These are phyloP conservation scores for Philotrypesis tridentata DNA, from an alignment of 1,140 invertebrate genomes.

Conservation along the genomic window DNA sequence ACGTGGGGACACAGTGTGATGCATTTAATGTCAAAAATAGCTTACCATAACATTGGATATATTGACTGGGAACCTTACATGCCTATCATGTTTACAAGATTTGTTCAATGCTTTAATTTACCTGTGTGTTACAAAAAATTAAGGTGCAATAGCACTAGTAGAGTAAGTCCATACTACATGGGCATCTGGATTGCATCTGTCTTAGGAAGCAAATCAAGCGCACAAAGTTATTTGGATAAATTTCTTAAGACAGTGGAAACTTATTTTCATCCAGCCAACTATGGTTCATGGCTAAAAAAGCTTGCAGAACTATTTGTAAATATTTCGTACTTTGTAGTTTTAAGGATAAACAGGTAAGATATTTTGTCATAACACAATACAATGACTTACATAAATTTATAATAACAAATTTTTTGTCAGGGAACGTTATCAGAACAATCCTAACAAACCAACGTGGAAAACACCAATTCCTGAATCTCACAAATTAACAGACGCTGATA, in stretches of 20 bases:
- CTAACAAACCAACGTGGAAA: constrained; percentile 78
- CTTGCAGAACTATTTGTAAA: constrained; percentile 65
- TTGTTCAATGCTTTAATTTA: constrained; percentile 85
- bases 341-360: constrained; percentile 40
- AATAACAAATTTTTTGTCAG: constrained; percentile 33
- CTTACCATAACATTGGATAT: constrained; percentile 85
- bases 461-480: constrained; percentile 79
- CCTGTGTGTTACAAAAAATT: constrained; percentile 84
- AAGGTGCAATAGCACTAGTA: constrained; percentile 65
- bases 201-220: constrained; percentile 72
- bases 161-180: constrained; percentile 77
- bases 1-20: constrained; percentile 83
- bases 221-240: constrained; percentile 84
- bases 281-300: constrained; percentile 83
- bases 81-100: constrained; percentile 86
- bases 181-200: constrained; percentile 71
- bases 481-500: constrained; percentile 86
- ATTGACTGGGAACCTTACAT: constrained; percentile 92
- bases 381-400: neutral
- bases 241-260: constrained; percentile 90
- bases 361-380: neutral
- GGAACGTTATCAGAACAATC: constrained; percentile 36
- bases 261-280: constrained; percentile 93
- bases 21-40: constrained; percentile 82
- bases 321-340: constrained; percentile 31